Percentiles rank a stretch among this genome's conserved stretches.
These are phyloP conservation scores for Tortrix viridana DNA, from an alignment of 2,888 invertebrate genomes.

Conservation along the genomic window DNA sequence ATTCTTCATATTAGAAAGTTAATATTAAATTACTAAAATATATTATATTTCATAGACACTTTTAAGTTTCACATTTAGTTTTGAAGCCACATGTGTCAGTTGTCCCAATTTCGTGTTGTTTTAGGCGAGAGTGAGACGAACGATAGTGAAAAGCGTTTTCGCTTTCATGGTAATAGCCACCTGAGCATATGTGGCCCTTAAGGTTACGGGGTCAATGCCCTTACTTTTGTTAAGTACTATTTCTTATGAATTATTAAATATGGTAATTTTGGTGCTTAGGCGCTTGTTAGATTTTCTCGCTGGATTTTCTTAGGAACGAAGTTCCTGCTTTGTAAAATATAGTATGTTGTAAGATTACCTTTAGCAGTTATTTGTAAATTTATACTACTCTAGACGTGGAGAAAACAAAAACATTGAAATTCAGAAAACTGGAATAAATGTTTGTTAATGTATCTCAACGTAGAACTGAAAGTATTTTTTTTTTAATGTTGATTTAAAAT, in stretches of 20 bases:
- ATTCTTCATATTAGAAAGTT: too few species aligned
- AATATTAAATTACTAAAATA: too few species aligned
- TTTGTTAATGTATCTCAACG: too few species aligned
- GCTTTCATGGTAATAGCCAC: slow-evolving; percentile 27
- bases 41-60: too few species aligned
- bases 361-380: too few species aligned
- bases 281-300: slow-evolving; percentile 18
- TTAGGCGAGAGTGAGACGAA: slow-evolving; percentile 37
- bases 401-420: too few species aligned
- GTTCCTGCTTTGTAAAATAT: too few species aligned
- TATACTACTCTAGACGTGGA: too few species aligned
- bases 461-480: too few species aligned
- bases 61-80: neutral
- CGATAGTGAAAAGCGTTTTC: slow-evolving; percentile 35
- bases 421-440: too few species aligned
- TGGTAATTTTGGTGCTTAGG: slow-evolving; percentile 22
- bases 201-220: slow-evolving; percentile 25
- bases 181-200: slow-evolving; percentile 27
- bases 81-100: neutral
- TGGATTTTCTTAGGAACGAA: neutral
- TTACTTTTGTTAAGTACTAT: slow-evolving; percentile 33
- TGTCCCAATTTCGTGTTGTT: slow-evolving; percentile 31
- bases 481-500: too few species aligned
- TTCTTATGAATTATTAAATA: slow-evolving; percentile 33
- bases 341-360: too few species aligned